Evolutionary conservation across 2,888 invertebrate genomes (phyloP), one percentile per base, ranked within the genome.

Genomic region (Tachina lurida): DNA sequence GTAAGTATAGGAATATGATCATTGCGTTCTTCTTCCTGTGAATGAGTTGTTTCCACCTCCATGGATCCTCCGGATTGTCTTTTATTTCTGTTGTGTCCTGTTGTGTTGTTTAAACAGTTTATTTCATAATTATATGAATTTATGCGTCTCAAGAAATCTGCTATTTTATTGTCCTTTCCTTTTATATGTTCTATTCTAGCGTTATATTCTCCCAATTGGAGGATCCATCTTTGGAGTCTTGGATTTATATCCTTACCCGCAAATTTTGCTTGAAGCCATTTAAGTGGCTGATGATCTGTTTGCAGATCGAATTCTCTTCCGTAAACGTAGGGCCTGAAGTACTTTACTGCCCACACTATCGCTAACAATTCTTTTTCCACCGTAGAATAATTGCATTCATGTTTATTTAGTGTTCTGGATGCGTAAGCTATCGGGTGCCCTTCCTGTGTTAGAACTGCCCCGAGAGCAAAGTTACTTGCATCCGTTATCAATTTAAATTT

Each of bases 221-320:
- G 13, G 41, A 80, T 43, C 75, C 67, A 67, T 65, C 74, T 43
- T 73, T 87, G n/a, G 58, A 47, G 67, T 17, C 52, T 52, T 52
- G 39, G 65, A 73, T 75, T 87, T 45, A 77, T 78, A 63, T 86
- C 75, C 54, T 83, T 87, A 9, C 67, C 63, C 13, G 68, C 56
- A 19, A 63, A 68, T 56, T 82, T 82, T 41, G 68, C 54, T 31
- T 71, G 54, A 10, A 87, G 22, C 87, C 85, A 88, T 39, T 54
- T 71, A 43, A 86, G 56, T 17, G 87, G 88, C 56, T 84, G 73
- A 31, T 87, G 87, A 75, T 84, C 86, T 13, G 83, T 86, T 81
- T 83, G 62, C n/a, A 82, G 43, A 19, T 80, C 39, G 56, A 87
- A 88, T 60, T 73, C 82, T 19, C 82, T 19, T 1, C 86, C 87